Base-by-base conservation (phyloP, 1,140 invertebrate species). In the Bombus sibiricus region DNA sequence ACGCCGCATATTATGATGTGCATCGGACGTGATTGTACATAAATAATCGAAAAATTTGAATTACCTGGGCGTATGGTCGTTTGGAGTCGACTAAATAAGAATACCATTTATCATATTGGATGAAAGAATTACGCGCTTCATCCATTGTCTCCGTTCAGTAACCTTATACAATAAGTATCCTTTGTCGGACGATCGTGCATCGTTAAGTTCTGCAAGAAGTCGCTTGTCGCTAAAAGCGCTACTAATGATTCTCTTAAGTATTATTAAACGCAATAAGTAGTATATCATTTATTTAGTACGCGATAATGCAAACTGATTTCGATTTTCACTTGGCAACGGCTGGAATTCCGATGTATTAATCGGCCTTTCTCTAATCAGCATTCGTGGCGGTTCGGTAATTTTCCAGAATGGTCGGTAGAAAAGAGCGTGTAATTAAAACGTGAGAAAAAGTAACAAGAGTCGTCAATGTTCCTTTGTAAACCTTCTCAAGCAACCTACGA, bases 141-240 rank as follows among this genome's bases (percentile, higher is more conserved):
- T 68, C 88, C 73, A 89, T 89, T 89, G 88, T 89, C 85, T 73
- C 41, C 76, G 88, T 89, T 84, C 84, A 86, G 66, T 89, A 89
- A 89, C 85, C 88, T 73, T 87, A 59, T 37, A 89, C 82, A 84
- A 89, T 86, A 87, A 81, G 78, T 80, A 64, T 68, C 32, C 85
- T 79, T 89, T 71, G 87, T 89, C 84, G 80, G 76, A 53, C 62
- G 83, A 88, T 88, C 77, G 83, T 79, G 88, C 77, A 53, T 89
- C 78, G 57, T 89, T 89, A 81, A 68, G 62, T 37, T 1, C 39
- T 41, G n/a, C 59, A 66, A 62, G 34, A 75, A 88, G 53, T 83
- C 72, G 72, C 59, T 86, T 25, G 78, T 18, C 47, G 22, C 47
- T 41, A 69, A 66, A 47, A 25, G 12, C 32, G 77, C 34, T 68